Evolutionary conservation across 2,888 invertebrate species (phyloP), one percentile per base, ranked within the genome.

Genomic region (Phragmatobia fuliginosa): DNA sequence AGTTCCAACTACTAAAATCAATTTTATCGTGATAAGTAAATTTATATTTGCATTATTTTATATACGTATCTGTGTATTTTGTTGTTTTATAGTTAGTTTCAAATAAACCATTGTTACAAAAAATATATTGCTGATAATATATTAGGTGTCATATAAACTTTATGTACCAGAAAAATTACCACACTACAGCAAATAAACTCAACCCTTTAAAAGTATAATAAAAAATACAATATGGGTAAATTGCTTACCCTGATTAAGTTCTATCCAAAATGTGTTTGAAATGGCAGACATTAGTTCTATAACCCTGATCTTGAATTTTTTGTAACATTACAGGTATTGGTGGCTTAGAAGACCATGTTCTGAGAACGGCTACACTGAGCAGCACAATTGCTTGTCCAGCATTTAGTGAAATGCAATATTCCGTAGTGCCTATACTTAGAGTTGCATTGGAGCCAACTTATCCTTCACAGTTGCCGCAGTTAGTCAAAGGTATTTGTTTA

Each of bases 381-480:
- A 97, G 96, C 73, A 97, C 97, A 0, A 87, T 97, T 66, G 97
- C 96, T 58, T 99, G 98, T 89, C 98, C 99, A 0, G 97, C 99
- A 0, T 98, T 99, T 86, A 97, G 97, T 64, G 99, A 99, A 86
- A 94, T 98, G 72, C 97, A 96, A 59, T 95, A 96, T 10, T 96
- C 97, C 70, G 97, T 97, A 0, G 97, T 97, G 5, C 99, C 99
- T 0, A 99, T 99, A 73, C 95, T 99, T 2, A 96, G 99, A 74
- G 99, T 99, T 2, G 99, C 99, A 1, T 95, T 99, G 16, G 99
- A 99, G 90, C 98, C 99, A 0, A 96, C 96, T 1, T 97, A 97
- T 88, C 97, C 97, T 0, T 96, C 96, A 66, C 98, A 99, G 84
- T 95, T 99, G 91, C 96, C 97, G 1, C 96, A 96, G 80, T 87